Conservation (phyloP, 1,140 invertebrate species). For the Stenopsyche tienmushanensis region DNA sequence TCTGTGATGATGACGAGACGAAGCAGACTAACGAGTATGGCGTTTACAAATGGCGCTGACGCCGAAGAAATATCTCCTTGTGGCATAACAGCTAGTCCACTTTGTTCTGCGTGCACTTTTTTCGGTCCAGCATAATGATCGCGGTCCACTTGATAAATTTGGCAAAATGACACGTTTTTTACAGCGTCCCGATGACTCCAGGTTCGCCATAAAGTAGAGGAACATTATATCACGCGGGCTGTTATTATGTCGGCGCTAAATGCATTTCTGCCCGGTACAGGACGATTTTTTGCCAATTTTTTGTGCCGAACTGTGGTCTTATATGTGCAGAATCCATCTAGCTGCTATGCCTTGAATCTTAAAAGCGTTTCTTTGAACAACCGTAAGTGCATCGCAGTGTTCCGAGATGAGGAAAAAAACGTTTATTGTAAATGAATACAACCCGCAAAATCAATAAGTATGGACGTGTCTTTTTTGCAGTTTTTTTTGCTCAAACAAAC, state of each 20-base stretch:
- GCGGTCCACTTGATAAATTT: slow-evolving; percentile 2
- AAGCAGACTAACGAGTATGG: slow-evolving; percentile 2
- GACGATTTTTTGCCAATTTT: background rate
- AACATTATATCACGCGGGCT: background rate
- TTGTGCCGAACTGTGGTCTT: background rate
- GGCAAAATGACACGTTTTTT: background rate
- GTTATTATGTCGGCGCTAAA: background rate
- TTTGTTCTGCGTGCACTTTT: background rate
- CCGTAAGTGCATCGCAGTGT: slow-evolving; percentile 1
- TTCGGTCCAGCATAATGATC: background rate
- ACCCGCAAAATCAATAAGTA: background rate
- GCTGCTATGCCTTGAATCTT: background rate
- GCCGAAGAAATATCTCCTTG: slow-evolving; percentile 12
- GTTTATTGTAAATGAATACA: background rate
- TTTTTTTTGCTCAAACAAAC: no score
- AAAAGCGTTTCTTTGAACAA: background rate
- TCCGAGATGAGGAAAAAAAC: background rate
- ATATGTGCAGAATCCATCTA: background rate
- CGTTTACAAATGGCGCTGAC: slow-evolving; percentile 15
- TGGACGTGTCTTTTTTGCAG: no score
- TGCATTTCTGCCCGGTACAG: background rate
- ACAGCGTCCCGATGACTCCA: background rate
- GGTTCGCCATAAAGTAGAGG: background rate
- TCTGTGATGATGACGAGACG: slow-evolving; percentile 9
- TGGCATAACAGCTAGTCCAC: background rate